Base-by-base conservation (phyloP, 2,888 invertebrate genomes). In the Thysanoteuthis rhombus region DNA sequence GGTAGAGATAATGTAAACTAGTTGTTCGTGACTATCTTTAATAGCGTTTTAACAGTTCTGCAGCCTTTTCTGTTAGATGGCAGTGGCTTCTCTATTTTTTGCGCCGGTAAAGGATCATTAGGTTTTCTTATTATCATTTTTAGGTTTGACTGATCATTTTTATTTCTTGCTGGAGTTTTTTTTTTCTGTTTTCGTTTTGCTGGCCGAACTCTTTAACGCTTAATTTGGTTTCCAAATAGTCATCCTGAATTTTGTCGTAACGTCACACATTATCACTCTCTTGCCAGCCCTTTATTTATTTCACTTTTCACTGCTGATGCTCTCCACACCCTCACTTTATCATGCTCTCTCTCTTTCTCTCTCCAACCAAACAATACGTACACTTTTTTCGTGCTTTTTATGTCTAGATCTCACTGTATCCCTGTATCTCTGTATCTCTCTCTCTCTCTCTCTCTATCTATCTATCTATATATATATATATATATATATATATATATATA, bases 1-100 rank as follows among this genome's bases (percentile, higher is more conserved):
- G 12, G 36, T 75, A 75, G n/a, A 75, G 10, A 75, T 75, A 75
- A 75, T 75, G 16, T 75, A 75, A 75, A 75, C 75, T n/a, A n/a
- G 75, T n/a, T n/a, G 75, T 75, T 75, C 75, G 75, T 75, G 75
- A 75, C 75, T 75, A 75, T 75, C n/a, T 75, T 75, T 75, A 75
- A 75, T 75, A 36, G 75, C 75, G 75, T 75, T n/a, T 75, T 75
- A 75, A 75, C 75, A 12, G 75, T 75, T 75, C 75, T 10, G 4
- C 75, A 16, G 16, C 75, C 16, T 75, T 16, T n/a, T 75, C 12
- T 75, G n/a, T 75, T 75, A 75, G n/a, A 36, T 75, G n/a, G 16
- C n/a, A 75, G n/a, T 75, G n/a, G 75, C 75, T 75, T 75, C 75
- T 75, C 75, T 75, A 75, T 75, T 75, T 36, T 75, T 75, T 75